Percentiles rank a stretch among this genome's conserved stretches.
phyloP scores from a whole-genome alignment of 2,797 vertebrate species.

The Spinus olivaceus region DNA sequence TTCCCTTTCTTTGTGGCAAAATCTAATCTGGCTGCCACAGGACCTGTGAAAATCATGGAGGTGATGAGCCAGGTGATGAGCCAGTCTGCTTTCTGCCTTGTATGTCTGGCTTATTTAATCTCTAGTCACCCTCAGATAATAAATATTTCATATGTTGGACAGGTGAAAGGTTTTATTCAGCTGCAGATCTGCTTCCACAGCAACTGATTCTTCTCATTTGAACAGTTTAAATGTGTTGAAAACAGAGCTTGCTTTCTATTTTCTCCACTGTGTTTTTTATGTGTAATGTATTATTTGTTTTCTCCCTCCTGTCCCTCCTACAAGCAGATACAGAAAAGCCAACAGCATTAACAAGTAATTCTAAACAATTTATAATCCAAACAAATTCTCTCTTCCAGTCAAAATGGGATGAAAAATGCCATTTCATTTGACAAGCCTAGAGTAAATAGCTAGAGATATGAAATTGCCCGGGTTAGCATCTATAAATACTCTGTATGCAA shows the following conservation, averaged over 20 bases:
- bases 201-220: constrained; percentile 27
- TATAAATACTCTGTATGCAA: neutral
- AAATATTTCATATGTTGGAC: constrained; percentile 56
- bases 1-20: neutral
- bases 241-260: constrained; percentile 44
- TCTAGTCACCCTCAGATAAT: constrained; percentile 25
- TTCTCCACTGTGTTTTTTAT: neutral
- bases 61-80: constrained; percentile 10
- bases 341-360: constrained; percentile 33
- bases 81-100: neutral
- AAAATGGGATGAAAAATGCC: constrained; percentile 34
- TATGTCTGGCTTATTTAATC: constrained; percentile 24
- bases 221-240: constrained; percentile 22
- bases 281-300: neutral
- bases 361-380: constrained; percentile 44
- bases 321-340: constrained; percentile 18
- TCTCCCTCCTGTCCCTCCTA: neutral
- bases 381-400: constrained; percentile 10
- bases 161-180: constrained; percentile 60
- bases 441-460: constrained; percentile 12
- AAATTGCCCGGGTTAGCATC: neutral
- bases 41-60: constrained; percentile 10
- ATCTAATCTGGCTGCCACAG: constrained; percentile 22
- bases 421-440: constrained; percentile 24
- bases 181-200: constrained; percentile 48